Evolutionary conservation across 2,888 invertebrate species (phyloP).

Genomic region (Hyles lineata): DNA sequence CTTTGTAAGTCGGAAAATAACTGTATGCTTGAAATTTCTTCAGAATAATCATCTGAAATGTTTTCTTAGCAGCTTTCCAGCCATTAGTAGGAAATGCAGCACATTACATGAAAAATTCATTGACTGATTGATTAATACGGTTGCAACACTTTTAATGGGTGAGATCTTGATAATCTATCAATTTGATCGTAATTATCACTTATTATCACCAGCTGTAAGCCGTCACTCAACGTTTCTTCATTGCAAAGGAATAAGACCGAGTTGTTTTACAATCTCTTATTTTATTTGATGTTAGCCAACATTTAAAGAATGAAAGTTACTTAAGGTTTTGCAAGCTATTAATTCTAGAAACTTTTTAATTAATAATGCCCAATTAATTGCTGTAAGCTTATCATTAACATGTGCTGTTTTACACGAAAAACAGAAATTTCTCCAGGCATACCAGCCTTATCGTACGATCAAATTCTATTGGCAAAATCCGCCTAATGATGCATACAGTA

Average conservation of each 20-base stretch:
- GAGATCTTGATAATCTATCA: conserved; percentile 6
- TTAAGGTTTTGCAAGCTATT: no score
- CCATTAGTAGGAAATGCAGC: neutral
- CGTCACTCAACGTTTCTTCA: neutral
- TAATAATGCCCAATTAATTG: neutral
- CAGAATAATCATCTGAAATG: neutral
- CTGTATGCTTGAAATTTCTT: neutral
- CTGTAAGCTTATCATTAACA: neutral
- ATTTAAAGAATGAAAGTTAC: no score
- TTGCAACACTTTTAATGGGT: neutral
- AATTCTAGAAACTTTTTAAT: no score
- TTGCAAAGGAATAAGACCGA: neutral
- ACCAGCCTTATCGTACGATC: neutral
- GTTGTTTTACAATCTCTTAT: neutral
- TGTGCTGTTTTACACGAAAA: neutral
- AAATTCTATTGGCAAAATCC: conserved; percentile 2
- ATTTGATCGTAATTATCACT: conserved; percentile 8
- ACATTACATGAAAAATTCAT: conserved; percentile 13
- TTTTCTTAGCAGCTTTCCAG: neutral
- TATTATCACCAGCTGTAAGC: neutral
- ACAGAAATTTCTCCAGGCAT: neutral
- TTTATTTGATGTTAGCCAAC: neutral
- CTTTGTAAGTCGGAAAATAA: neutral
- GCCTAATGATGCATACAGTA: conserved; percentile 17
- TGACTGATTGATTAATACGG: neutral